Conservation (phyloP, 2,113 vertebrate species). For the Archilochus colubris region DNA sequence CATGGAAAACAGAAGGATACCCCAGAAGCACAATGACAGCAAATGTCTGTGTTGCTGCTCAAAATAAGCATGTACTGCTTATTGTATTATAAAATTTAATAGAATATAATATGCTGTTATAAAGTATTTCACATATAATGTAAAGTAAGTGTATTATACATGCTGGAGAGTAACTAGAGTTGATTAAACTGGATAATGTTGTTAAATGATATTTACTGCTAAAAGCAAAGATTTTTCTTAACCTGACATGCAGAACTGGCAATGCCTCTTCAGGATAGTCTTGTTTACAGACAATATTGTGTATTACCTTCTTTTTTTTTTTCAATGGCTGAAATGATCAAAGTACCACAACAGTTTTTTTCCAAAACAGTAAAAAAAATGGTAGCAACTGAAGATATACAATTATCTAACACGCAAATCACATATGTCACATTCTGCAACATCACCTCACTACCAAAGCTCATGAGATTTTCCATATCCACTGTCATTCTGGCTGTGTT, state of each 20-base stretch:
- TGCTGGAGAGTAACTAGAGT: constrained; percentile 11
- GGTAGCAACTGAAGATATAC: neutral
- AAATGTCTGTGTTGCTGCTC: constrained; percentile 18
- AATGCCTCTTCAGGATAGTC: neutral
- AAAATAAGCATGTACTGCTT: constrained; percentile 37
- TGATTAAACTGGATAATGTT: constrained; percentile 23
- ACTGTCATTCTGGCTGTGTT: neutral
- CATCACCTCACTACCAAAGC: neutral
- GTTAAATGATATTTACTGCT: constrained; percentile 15
- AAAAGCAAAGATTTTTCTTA: constrained; percentile 33
- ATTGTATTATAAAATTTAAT: constrained; percentile 36
- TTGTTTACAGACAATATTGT: neutral
- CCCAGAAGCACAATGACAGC: neutral
- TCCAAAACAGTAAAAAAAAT: neutral
- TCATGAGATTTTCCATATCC: neutral
- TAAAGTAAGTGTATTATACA: constrained; percentile 29
- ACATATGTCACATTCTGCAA: neutral
- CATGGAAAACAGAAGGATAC: neutral
- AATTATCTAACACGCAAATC: neutral
- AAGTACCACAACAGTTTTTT: neutral
- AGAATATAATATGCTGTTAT: constrained; percentile 14
- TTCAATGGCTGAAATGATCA: neutral
- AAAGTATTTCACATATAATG: constrained; percentile 32
- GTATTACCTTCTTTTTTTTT: neutral
- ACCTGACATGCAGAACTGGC: neutral